Percentiles rank a stretch among this genome's conserved stretches.
phyloP scores from a whole-genome alignment of 1,140 invertebrate species.

The Leptopilina clavipes region DNA sequence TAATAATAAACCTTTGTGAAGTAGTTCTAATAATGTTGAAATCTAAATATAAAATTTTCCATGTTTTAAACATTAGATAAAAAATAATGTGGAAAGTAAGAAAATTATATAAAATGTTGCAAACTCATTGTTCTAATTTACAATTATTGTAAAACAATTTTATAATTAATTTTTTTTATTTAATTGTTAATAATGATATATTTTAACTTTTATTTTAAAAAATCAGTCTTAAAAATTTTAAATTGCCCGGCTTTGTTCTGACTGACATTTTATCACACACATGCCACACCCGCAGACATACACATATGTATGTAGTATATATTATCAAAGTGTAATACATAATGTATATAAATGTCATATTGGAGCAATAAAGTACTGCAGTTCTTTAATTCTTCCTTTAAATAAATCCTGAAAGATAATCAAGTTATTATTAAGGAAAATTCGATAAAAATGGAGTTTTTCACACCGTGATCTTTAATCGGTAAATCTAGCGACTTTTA shows the following conservation, averaged over 20 bases:
- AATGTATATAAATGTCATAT: background rate
- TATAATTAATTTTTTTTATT: too few relatives aligned
- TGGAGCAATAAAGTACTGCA: background rate
- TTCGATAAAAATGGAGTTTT: background rate
- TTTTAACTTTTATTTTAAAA: too few relatives aligned
- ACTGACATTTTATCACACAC: background rate
- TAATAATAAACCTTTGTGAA: too few relatives aligned
- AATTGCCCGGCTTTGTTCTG: background rate
- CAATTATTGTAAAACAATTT: too few relatives aligned
- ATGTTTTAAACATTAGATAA: too few relatives aligned
- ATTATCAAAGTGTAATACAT: background rate
- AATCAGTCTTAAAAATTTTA: background rate
- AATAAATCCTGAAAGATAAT: background rate
- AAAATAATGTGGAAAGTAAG: too few relatives aligned
- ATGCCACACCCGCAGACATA: background rate
- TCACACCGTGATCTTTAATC: background rate
- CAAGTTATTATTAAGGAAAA: background rate
- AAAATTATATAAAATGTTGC: too few relatives aligned
- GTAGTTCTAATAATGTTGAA: too few relatives aligned
- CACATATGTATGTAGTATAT: background rate
- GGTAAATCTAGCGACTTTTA: background rate
- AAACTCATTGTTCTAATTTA: too few relatives aligned
- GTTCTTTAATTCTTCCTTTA: background rate
- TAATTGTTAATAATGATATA: too few relatives aligned
- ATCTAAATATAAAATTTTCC: too few relatives aligned